These are phyloP conservation scores for Meteorus colon DNA, from an alignment of 2,888 invertebrate genomes.

Conservation along the genomic window DNA sequence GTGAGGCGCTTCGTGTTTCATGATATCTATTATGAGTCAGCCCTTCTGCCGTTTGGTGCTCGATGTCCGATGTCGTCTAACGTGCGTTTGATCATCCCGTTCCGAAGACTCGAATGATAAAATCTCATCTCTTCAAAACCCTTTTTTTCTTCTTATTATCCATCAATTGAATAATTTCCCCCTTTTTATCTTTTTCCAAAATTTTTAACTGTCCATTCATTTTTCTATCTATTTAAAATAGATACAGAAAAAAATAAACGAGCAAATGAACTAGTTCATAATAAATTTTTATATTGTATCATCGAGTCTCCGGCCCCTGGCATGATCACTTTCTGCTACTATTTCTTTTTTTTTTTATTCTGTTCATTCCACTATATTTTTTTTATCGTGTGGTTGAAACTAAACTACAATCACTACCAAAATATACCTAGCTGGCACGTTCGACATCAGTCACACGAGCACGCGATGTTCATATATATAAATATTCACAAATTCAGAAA, in stretches of 20 bases:
- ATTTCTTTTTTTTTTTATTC: slow-evolving; percentile 15
- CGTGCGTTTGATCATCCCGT: slow-evolving; percentile 47
- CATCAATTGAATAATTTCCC: too few species aligned
- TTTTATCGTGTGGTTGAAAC: slow-evolving; percentile 10
- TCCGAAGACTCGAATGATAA: slow-evolving; percentile 45
- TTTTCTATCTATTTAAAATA: background rate
- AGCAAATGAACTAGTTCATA: background rate
- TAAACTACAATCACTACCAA: slow-evolving; percentile 23
- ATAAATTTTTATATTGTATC: slow-evolving; percentile 8
- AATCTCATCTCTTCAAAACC: slow-evolving; percentile 6
- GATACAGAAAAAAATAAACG: background rate
- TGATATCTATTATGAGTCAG: slow-evolving; percentile 60
- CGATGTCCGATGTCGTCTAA: slow-evolving; percentile 58
- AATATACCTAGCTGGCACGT: slow-evolving; percentile 50
- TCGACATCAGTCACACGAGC: slow-evolving; percentile 56
- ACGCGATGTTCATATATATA: slow-evolving; percentile 46
- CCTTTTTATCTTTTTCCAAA: too few species aligned
- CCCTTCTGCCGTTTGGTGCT: slow-evolving; percentile 58
- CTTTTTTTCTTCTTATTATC: slow-evolving; percentile 13
- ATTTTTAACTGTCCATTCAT: background rate
- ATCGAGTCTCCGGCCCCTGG: slow-evolving; percentile 40
- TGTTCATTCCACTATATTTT: background rate
- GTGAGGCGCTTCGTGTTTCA: slow-evolving; percentile 86
- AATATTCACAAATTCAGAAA: slow-evolving; percentile 43
- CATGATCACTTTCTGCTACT: slow-evolving; percentile 38